Evolutionary conservation across 2,888 invertebrate genomes (phyloP).

Genomic region (Oscheius sp.): DNA sequence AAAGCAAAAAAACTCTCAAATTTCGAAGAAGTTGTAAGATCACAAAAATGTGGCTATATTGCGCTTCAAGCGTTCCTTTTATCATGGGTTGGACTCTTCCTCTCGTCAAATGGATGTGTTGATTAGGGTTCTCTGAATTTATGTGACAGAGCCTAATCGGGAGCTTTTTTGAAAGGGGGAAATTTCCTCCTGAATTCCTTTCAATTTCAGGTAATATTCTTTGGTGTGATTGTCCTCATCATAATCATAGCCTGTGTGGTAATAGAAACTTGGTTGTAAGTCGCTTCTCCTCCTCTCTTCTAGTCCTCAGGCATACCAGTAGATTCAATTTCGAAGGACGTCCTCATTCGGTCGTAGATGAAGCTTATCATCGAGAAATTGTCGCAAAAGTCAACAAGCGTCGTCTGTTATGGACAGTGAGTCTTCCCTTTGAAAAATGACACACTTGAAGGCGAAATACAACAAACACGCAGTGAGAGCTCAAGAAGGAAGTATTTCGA

Average conservation of each 20-base stretch:
- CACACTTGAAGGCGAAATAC: slow-evolving; percentile 35
- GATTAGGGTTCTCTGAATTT: too few relatives aligned
- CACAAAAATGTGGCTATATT: too few relatives aligned
- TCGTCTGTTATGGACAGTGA: not conserved
- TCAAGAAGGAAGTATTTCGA: slow-evolving; percentile 35
- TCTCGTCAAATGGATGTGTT: too few relatives aligned
- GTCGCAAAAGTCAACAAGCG: not conserved
- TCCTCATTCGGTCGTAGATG: slow-evolving; percentile 27
- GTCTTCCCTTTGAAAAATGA: not conserved
- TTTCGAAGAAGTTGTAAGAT: too few relatives aligned
- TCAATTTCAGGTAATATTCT: slow-evolving; percentile 28
- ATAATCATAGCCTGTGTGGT: slow-evolving; percentile 33
- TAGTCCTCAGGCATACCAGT: slow-evolving; percentile 14
- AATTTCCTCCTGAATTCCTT: too few relatives aligned
- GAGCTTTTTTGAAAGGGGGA: too few relatives aligned
- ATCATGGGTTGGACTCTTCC: too few relatives aligned
- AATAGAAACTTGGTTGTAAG: slow-evolving; percentile 35
- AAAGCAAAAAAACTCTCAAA: too few relatives aligned
- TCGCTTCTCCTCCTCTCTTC: not conserved
- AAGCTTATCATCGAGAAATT: slow-evolving; percentile 19
- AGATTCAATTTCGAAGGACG: not conserved
- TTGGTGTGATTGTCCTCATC: slow-evolving; percentile 31
- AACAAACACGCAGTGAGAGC: slow-evolving; percentile 48
- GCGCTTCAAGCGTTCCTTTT: too few relatives aligned
- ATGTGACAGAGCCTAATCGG: too few relatives aligned